Evolutionary conservation across 1,140 invertebrate genomes (phyloP), one percentile per base, ranked within the genome.

Genomic region (Ylistrum balloti): DNA sequence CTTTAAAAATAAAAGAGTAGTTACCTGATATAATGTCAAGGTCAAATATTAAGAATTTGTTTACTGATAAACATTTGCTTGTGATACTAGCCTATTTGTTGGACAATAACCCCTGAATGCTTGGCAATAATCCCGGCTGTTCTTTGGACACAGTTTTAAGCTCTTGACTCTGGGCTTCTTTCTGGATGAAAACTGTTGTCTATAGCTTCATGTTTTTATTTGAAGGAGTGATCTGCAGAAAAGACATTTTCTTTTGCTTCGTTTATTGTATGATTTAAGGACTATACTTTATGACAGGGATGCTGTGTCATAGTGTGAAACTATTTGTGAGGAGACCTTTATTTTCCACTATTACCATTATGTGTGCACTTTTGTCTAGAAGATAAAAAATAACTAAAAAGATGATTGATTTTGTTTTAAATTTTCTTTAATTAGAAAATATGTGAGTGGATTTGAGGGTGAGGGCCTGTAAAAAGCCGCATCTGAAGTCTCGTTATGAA

Each of bases 391-490:
- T 28, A 74, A 28, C 56, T 74, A 74, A 74, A 74, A 74, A 74
- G 56, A 74, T 74, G 56, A 74, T 74, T 1, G n/a, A 74, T 74
- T 74, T 28, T 74, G 56, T 74, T 74, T 74, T 74, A 74, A 74
- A 74, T 74, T 74, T 74, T 74, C 56, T 74, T 74, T 74, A 74
- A 74, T 74, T 74, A 74, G 56, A 74, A 74, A 74, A 74, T 74
- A 74, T 74, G 56, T 74, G 56, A 74, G 56, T 74, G 56, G 56
- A 74, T 74, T 74, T n/a, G 56, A 74, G 56, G 56, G 56, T 74
- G 56, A 74, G 56, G 56, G 56, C 56, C n/a, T 28, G 56, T 74
- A 74, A 74, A 74, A 74, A 74, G 56, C 15, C 56, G 56, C 56
- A 74, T 74, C 56, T 74, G 56, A 74, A 74, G 56, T 28, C 56